phyloP scores from a whole-genome alignment of 2,113 vertebrate species.

The Todiramphus chloris region DNA sequence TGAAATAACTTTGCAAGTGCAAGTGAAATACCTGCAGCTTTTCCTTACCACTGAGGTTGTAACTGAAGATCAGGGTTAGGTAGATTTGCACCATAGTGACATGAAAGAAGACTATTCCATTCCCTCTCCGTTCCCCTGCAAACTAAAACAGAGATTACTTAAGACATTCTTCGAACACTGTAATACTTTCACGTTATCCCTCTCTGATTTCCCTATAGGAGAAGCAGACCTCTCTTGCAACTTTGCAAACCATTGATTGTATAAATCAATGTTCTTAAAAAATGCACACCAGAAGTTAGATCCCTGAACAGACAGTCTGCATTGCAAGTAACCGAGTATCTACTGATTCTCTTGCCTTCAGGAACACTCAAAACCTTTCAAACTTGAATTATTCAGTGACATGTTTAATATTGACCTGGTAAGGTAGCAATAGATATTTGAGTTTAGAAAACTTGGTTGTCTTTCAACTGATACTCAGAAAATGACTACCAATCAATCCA shows the following conservation, averaged over 20 bases:
- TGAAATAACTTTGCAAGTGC: background rate
- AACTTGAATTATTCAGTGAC: background rate
- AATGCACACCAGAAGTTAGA: background rate
- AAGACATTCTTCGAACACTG: background rate
- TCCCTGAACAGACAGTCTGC: background rate
- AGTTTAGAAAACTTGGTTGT: background rate
- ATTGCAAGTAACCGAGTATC: background rate
- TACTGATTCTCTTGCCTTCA: background rate
- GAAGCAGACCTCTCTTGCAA: background rate
- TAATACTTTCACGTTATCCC: background rate
- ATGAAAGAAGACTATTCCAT: background rate
- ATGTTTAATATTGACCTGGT: background rate
- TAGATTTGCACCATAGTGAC: background rate
- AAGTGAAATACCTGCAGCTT: background rate
- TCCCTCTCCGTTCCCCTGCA: background rate
- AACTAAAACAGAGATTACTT: background rate
- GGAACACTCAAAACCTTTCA: background rate
- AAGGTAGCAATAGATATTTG: background rate
- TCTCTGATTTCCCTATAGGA: background rate
- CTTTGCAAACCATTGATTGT: background rate
- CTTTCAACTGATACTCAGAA: background rate
- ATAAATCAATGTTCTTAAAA: background rate
- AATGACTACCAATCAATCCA: background rate
- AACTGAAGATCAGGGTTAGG: background rate
- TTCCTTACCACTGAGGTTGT: background rate